phyloP scores from a whole-genome alignment of 2,888 invertebrate genomes.

The Rotaria magnacalcarata region DNA sequence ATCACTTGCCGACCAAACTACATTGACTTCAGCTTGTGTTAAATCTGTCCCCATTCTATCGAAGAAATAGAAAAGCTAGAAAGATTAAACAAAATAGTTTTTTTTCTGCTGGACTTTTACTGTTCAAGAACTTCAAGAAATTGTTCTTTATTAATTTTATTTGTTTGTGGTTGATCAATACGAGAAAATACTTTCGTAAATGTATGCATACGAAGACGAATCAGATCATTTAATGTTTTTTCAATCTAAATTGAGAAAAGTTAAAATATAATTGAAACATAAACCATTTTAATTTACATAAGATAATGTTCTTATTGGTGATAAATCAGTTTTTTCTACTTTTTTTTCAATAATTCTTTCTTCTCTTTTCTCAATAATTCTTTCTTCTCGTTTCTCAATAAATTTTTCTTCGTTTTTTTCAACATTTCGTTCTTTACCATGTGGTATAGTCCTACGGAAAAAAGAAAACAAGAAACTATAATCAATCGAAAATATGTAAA shows the following conservation, averaged over 20 bases:
- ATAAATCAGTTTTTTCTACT: neutral
- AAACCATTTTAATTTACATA: neutral
- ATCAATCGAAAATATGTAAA: neutral
- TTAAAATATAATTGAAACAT: no score
- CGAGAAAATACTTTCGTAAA: slow-evolving; percentile 18
- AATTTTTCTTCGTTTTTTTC: no score
- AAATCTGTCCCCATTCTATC: neutral
- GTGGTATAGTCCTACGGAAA: neutral
- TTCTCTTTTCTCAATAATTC: neutral
- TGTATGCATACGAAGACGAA: slow-evolving; percentile 34
- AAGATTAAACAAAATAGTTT: neutral
- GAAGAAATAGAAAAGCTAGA: neutral
- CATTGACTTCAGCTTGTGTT: neutral
- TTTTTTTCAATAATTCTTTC: neutral
- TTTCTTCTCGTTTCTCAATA: neutral
- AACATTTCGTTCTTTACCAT: neutral
- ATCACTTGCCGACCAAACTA: neutral
- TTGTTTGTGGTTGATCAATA: slow-evolving; percentile 12
- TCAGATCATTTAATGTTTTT: neutral
- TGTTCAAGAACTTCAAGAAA: slow-evolving; percentile 1
- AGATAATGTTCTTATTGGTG: neutral
- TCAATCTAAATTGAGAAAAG: neutral
- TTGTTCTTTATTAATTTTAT: slow-evolving; percentile 14
- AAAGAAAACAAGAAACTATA: neutral
- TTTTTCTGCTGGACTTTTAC: neutral